A percentile compares a stretch with the other conserved stretches of the same genome.
Evolutionary conservation across 1,140 invertebrate species (phyloP).

Genomic region (Elymnias hypermnestra): DNA sequence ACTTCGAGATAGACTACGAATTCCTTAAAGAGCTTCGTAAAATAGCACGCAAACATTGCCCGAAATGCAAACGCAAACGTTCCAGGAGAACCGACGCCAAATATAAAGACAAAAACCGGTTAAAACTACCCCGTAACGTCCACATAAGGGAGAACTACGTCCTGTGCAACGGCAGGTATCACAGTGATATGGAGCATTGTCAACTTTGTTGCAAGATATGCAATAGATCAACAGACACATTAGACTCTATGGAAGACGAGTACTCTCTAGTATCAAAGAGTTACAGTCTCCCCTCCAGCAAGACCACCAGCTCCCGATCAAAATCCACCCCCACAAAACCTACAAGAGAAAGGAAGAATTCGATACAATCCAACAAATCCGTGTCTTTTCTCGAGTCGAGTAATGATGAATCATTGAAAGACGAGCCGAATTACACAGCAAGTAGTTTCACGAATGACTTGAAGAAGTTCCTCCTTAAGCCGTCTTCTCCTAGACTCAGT

Average conservation of each 20-base stretch:
- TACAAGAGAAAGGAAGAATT: conserved; percentile 52
- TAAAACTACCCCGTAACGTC: conserved; percentile 11
- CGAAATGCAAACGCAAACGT: conserved; percentile 45
- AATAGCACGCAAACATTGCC: conserved; percentile 60
- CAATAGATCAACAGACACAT: conserved; percentile 52
- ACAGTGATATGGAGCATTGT: conserved; percentile 58
- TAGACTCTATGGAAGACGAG: conserved; percentile 56
- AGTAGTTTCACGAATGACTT: conserved; percentile 73
- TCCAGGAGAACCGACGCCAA: conserved; percentile 23
- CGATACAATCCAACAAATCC: conserved; percentile 67
- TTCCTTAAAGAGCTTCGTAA: conserved; percentile 65
- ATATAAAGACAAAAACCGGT: conserved; percentile 20
- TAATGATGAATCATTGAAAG: conserved; percentile 52
- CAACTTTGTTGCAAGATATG: conserved; percentile 55
- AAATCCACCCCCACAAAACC: conserved; percentile 31
- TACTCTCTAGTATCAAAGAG: conserved; percentile 56
- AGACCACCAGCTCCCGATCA: conserved; percentile 32
- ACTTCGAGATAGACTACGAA: conserved; percentile 74
- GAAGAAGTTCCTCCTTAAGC: conserved; percentile 68
- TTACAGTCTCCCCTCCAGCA: conserved; percentile 41
- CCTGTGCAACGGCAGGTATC: conserved; percentile 53
- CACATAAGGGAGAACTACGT: conserved; percentile 38
- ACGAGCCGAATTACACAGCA: conserved; percentile 68
- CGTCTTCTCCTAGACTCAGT: conserved; percentile 60
- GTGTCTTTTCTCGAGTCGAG: conserved; percentile 69